Evolutionary conservation across 35 echinoderm and acorn worm species (phyloP).

Genomic region (Acanthaster planci): DNA sequence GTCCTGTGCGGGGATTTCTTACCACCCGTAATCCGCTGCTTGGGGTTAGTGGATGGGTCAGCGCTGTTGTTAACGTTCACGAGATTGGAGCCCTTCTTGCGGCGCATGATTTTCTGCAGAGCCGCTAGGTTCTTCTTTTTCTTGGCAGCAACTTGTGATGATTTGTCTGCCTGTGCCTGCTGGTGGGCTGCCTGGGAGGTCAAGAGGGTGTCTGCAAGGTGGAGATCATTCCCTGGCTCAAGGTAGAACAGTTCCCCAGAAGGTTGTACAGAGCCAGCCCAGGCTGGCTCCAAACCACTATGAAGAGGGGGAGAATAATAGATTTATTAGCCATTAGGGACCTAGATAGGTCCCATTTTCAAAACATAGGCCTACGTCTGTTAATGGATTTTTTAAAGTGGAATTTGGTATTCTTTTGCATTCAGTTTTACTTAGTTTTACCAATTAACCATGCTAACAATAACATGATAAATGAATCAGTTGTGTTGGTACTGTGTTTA

Average conservation of each 20-base stretch:
- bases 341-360: too few relatives aligned
- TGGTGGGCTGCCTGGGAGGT: not conserved
- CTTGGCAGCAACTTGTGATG: constrained; percentile 40
- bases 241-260: constrained; percentile 89
- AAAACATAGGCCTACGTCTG: too few relatives aligned
- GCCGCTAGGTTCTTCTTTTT: constrained; percentile 26
- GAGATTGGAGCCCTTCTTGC: constrained; percentile 33
- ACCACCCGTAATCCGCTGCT: not conserved
- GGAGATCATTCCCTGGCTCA: constrained; percentile 37
- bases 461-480: too few relatives aligned
- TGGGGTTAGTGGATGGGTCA: not conserved
- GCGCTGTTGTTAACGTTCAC: constrained; percentile 24
- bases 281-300: constrained; percentile 85
- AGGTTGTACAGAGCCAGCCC: constrained; percentile 71
- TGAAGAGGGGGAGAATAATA: constrained; percentile 14
- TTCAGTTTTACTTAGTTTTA: too few relatives aligned
- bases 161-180: constrained; percentile 25
- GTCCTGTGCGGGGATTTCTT: constrained; percentile 28
- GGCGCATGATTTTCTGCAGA: not conserved
- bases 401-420: too few relatives aligned
- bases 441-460: too few relatives aligned
- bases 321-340: too few relatives aligned
- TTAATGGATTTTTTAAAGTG: too few relatives aligned
- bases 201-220: not conserved
- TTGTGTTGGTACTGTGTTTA: too few relatives aligned